phyloP scores from a whole-genome alignment of 1,140 invertebrate genomes.

The Neocloeon triangulifer region DNA sequence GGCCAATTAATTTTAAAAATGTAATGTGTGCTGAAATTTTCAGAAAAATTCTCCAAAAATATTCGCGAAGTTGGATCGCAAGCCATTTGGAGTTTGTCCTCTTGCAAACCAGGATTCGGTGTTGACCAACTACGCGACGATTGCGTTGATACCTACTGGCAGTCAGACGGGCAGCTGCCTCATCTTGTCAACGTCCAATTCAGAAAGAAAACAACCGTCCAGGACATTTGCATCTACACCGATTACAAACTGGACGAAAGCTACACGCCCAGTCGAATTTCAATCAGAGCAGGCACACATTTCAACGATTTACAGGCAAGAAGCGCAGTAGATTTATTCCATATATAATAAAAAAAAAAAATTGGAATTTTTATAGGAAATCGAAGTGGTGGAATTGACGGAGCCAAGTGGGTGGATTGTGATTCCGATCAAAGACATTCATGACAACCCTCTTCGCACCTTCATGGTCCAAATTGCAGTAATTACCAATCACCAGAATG shows the following conservation, averaged over 20 bases:
- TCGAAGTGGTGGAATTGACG: slow-evolving; percentile 81
- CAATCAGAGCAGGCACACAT: slow-evolving; percentile 81
- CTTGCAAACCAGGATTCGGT: slow-evolving; percentile 96
- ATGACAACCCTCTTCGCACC: slow-evolving; percentile 68
- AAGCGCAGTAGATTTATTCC: too few relatives aligned
- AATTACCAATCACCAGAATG: slow-evolving; percentile 96
- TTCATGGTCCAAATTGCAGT: slow-evolving; percentile 97
- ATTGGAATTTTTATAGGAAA: too few relatives aligned
- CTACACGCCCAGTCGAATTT: slow-evolving; percentile 85
- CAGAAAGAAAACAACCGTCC: slow-evolving; percentile 80
- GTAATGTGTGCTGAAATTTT: too few relatives aligned
- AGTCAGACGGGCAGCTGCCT: slow-evolving; percentile 94
- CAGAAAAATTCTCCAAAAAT: too few relatives aligned
- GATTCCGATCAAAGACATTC: slow-evolving; percentile 75
- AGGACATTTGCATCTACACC: slow-evolving; percentile 89
- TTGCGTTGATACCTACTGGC: slow-evolving; percentile 95
- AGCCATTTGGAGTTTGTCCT: slow-evolving; percentile 94
- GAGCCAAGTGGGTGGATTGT: slow-evolving; percentile 93
- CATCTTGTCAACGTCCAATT: slow-evolving; percentile 98
- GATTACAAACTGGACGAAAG: slow-evolving; percentile 98
- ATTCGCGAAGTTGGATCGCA: slow-evolving; percentile 86
- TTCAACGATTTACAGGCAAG: slow-evolving; percentile 98
- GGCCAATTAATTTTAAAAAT: too few relatives aligned
- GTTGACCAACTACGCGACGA: slow-evolving; percentile 91
- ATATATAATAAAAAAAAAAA: too few relatives aligned